Evolutionary conservation across 2,797 vertebrate species (phyloP).

Genomic region (Nasua narica): DNA sequence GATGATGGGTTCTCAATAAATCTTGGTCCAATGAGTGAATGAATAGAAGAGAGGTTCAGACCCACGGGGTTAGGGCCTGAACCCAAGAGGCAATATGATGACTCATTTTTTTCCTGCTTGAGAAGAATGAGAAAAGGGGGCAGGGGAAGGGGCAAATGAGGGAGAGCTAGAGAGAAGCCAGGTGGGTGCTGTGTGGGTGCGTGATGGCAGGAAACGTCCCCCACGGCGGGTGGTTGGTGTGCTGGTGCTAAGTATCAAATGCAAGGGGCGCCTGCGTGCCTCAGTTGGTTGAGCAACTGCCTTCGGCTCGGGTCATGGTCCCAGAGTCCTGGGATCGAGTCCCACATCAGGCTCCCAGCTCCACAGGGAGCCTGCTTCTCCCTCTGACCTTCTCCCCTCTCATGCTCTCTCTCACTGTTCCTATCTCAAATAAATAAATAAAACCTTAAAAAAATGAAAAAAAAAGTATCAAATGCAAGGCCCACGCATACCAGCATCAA

Average conservation of each 20-base stretch:
- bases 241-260: background rate
- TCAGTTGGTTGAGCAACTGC: too few species aligned
- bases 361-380: too few species aligned
- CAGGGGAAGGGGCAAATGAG: background rate
- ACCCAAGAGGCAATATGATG: background rate
- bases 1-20: background rate
- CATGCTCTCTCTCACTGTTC: too few species aligned
- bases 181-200: background rate
- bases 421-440: too few species aligned
- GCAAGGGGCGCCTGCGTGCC: too few species aligned
- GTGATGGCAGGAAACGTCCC: background rate
- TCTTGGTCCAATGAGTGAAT: background rate
- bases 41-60: background rate
- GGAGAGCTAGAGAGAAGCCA: background rate
- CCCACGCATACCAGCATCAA: background rate
- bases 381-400: too few species aligned
- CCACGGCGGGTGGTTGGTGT: fast-evolving
- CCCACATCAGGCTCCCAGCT: too few species aligned
- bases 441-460: too few species aligned
- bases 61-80: background rate
- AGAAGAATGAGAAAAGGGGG: background rate
- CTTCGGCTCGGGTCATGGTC: too few species aligned
- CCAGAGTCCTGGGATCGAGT: too few species aligned
- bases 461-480: background rate
- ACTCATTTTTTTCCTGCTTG: background rate